Conservation (phyloP, 2,888 invertebrate species). For the Invenusta paracnida region DNA sequence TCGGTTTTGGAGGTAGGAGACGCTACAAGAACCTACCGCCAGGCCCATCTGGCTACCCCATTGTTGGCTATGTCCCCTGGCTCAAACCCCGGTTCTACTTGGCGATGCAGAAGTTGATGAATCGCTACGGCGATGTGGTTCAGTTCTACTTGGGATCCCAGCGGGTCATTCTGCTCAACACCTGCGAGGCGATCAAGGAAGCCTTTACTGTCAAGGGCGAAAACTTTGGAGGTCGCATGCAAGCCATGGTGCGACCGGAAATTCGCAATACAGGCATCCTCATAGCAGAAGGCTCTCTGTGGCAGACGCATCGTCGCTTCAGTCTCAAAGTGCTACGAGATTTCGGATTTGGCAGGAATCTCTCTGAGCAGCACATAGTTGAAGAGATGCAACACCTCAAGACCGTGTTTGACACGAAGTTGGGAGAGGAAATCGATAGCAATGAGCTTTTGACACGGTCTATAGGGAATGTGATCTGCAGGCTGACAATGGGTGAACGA, state of each 20-base stretch:
- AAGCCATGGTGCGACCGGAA: background rate
- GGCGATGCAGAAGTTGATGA: background rate
- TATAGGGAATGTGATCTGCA: slow-evolving; percentile 47
- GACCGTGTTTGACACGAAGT: slow-evolving; percentile 9
- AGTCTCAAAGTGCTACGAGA: slow-evolving; percentile 45
- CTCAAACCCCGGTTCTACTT: background rate
- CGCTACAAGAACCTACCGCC: background rate
- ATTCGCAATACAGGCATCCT: background rate
- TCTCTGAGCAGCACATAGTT: slow-evolving; percentile 44
- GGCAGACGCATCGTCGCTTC: slow-evolving; percentile 46
- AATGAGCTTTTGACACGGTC: slow-evolving; percentile 40
- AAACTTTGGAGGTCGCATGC: background rate
- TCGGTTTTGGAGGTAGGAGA: no score
- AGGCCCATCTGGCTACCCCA: background rate
- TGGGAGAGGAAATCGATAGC: slow-evolving; percentile 30
- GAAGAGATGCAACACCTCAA: slow-evolving; percentile 47
- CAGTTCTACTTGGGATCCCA: background rate
- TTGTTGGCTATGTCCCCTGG: background rate
- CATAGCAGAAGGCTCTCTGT: slow-evolving; percentile 34
- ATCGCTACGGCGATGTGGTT: slow-evolving; percentile 10
- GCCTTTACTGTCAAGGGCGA: slow-evolving; percentile 11
- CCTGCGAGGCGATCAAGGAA: background rate
- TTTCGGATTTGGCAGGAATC: slow-evolving; percentile 46
- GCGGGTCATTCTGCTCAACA: background rate
- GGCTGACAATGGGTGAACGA: slow-evolving; percentile 44